A percentile compares a stretch with the other conserved stretches of the same genome.
These are phyloP conservation scores for Arothron firmamentum DNA, from an alignment of 2,113 vertebrate species.

Conservation along the genomic window DNA sequence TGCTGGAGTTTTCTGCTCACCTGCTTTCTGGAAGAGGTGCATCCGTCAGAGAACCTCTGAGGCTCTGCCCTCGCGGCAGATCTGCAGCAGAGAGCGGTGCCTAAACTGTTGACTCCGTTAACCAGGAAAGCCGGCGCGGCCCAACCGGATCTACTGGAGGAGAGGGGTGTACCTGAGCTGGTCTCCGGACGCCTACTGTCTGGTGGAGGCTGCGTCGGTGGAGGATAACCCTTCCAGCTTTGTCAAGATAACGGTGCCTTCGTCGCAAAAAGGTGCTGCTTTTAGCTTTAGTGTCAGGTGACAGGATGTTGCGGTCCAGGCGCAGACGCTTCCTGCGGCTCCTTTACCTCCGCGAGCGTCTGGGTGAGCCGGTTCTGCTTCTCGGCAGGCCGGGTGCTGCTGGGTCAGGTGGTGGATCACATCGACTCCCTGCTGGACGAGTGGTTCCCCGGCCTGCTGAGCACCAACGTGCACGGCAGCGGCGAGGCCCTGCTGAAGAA, in stretches of 20 bases:
- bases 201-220: conserved; percentile 83
- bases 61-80: background rate
- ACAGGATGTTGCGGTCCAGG: too few species aligned
- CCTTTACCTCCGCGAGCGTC: too few species aligned
- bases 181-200: conserved; percentile 91
- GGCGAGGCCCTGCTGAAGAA: conserved; percentile 92
- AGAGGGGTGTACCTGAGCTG: conserved; percentile 93
- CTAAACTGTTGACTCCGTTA: background rate
- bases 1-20: conserved; percentile 88
- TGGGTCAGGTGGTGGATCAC: conserved; percentile 96
- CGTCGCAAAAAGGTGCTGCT: conserved; percentile 86
- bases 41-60: background rate
- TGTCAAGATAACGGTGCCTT: conserved; percentile 90
- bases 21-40: conserved; percentile 88
- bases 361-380: background rate
- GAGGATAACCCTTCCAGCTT: conserved; percentile 82
- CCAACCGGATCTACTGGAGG: conserved; percentile 91
- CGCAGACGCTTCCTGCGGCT: too few species aligned
- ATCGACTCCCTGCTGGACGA: conserved; percentile 96
- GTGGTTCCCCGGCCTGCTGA: conserved; percentile 91
- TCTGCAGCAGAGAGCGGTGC: background rate
- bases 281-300: too few species aligned
- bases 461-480: conserved; percentile 88
- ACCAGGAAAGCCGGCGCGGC: conserved; percentile 79
- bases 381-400: conserved; percentile 81